Base-by-base conservation (phyloP, 2,113 vertebrate species). In the Seriola aureovittata region DNA sequence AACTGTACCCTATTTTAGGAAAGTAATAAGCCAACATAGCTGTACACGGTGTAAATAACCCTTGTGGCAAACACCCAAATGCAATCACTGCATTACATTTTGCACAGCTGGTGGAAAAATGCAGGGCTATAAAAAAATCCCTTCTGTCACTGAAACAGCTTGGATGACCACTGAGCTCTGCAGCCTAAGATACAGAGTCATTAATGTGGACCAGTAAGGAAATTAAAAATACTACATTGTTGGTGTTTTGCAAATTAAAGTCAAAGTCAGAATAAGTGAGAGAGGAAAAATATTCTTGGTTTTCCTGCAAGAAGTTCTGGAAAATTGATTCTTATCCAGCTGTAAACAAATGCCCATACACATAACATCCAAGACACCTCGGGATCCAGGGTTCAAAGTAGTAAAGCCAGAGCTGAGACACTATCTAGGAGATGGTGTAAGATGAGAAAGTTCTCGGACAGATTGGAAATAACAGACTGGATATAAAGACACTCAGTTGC, bases 61-160 rank as follows among this genome's bases (percentile, higher is more conserved):
- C 46, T 42, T 34, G 71, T 75, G 90, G 91, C 84, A 88, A 84
- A 87, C 63, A 76, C 81, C 70, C 82, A 88, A 78, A 75, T 73
- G 88, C 84, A 85, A 84, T 80, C 78, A 44, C 71, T 76, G 87
- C 88, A 81, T 64, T 88, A 81, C 78, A 79, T 91, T 87, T 81
- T 90, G 91, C 86, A 91, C 75, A 88, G 90, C 84, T 88, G 88
- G 86, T 90, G 85, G 86, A 92, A 93, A 92, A 86, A 81, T 19
- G 52, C 69, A 55, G 66, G 40, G 76, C 89, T 88, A 87, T 87
- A 77, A 88, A 29, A 29, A 90, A 81, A 85, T 40, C 66, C 36
- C 34, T 36, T 79, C 65, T 46, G 80, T 92, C 88, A 71, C 66
- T 66, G 11, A 29, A 78, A 81, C 63, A 78, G 81, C 72, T 79